phyloP scores from a whole-genome alignment of 2,888 invertebrate species.

The Melanargia galathea region DNA sequence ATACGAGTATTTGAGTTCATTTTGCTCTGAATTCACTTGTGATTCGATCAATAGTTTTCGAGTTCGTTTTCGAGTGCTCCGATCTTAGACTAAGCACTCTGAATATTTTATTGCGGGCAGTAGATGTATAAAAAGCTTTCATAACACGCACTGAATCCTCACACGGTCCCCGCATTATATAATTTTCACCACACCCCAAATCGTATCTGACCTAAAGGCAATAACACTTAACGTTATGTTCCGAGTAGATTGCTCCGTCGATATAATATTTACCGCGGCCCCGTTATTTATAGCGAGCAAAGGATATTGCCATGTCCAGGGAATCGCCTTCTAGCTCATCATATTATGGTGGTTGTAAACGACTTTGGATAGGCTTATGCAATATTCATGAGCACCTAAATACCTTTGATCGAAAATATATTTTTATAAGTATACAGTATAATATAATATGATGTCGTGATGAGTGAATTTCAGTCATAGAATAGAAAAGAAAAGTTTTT shows the following conservation, averaged over 20 bases:
- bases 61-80: too few relatives aligned
- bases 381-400: constrained; percentile 23
- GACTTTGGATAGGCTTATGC: constrained; percentile 50
- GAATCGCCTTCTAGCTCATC: constrained; percentile 42
- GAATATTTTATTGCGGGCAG: constrained; percentile 2
- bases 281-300: constrained; percentile 56
- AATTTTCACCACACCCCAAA: constrained; percentile 39
- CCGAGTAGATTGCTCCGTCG: constrained; percentile 62
- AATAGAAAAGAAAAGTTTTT: too few relatives aligned
- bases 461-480: not conserved
- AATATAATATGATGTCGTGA: not conserved
- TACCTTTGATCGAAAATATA: not conserved
- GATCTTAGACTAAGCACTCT: too few relatives aligned
- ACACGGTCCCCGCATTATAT: constrained; percentile 30
- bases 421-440: not conserved
- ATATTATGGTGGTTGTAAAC: constrained; percentile 49
- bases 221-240: constrained; percentile 61
- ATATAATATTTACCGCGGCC: constrained; percentile 65
- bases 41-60: too few relatives aligned
- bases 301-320: constrained; percentile 58
- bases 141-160: constrained; percentile 23
- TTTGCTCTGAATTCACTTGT: too few relatives aligned
- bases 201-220: constrained; percentile 43
- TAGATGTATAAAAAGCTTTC: constrained; percentile 7
- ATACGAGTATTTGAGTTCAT: too few relatives aligned